Percentiles rank a stretch among this genome's conserved stretches.
Conservation (phyloP, 2,113 vertebrate genomes). For the Marcusenius ussheri region DNA sequence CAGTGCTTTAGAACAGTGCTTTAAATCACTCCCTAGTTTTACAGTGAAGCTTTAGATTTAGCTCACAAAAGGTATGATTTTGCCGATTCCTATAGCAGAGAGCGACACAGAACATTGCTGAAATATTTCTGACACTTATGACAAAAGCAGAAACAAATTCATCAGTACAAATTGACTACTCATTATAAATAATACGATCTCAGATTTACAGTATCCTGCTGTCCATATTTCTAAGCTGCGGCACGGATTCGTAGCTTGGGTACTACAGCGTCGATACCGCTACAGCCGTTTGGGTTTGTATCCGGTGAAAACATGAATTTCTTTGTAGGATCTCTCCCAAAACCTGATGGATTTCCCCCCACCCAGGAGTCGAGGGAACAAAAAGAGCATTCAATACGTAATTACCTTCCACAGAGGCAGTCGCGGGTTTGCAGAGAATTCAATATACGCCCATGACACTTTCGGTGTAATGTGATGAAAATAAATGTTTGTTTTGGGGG, state of each 20-base stretch:
- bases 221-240: conserved; percentile 12
- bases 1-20: background rate
- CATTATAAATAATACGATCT: background rate
- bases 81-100: background rate
- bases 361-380: conserved; percentile 49
- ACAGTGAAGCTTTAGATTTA: background rate
- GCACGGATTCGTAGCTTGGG: conserved; percentile 23
- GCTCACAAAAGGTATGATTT: background rate
- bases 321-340: conserved; percentile 38
- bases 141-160: background rate
- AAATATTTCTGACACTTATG: background rate
- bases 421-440: conserved; percentile 47
- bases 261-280: conserved; percentile 38
- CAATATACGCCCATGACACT: conserved; percentile 52
- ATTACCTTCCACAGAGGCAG: conserved; percentile 55
- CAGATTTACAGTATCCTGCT: background rate
- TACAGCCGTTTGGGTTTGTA: conserved; percentile 47
- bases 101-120: background rate
- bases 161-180: background rate
- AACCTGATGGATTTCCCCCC: conserved; percentile 55
- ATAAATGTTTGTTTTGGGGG: conserved; percentile 43
- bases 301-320: conserved; percentile 45
- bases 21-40: background rate
- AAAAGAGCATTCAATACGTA: conserved; percentile 59
- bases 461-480: conserved; percentile 40